A percentile compares a stretch with the other conserved stretches of the same genome.
These are phyloP conservation scores for Mesoligia furuncula DNA, from an alignment of 2,888 invertebrate species.

Conservation along the genomic window DNA sequence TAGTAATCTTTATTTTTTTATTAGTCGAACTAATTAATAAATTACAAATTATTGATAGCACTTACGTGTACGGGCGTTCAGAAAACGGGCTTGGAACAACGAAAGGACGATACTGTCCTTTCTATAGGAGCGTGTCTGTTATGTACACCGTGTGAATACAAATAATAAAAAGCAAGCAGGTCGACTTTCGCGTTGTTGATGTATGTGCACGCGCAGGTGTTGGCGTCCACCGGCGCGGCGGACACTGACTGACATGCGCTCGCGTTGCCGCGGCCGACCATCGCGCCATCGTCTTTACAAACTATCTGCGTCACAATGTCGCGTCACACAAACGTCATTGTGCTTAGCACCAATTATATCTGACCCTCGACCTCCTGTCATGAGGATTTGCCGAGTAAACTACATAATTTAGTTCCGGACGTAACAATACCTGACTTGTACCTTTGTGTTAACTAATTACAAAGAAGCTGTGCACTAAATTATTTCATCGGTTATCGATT, in stretches of 20 bases:
- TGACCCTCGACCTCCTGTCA: conserved; percentile 36
- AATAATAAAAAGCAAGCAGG: conserved; percentile 78
- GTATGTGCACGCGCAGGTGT: conserved; percentile 77
- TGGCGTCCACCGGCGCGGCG: conserved; percentile 78
- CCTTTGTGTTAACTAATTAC: neutral
- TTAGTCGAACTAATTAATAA: conserved; percentile 32
- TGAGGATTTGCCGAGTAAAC: conserved; percentile 23
- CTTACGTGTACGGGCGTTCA: conserved; percentile 73
- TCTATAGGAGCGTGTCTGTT: conserved; percentile 75
- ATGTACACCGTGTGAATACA: conserved; percentile 82
- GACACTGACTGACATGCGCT: conserved; percentile 79
- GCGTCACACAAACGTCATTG: conserved; percentile 66
- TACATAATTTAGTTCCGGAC: conserved; percentile 32
- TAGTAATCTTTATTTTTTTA: neutral
- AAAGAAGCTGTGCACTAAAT: neutral
- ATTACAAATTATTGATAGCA: conserved; percentile 57
- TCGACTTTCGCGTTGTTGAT: conserved; percentile 82
- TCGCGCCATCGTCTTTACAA: conserved; percentile 60
- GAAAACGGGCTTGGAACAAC: conserved; percentile 68
- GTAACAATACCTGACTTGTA: conserved; percentile 7
- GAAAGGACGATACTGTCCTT: conserved; percentile 77
- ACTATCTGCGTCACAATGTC: conserved; percentile 59
- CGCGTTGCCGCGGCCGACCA: conserved; percentile 63
- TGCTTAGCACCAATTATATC: conserved; percentile 36
- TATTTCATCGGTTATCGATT: no score